These are phyloP conservation scores for Mesocricetus auratus DNA, from an alignment of 2,113 vertebrate genomes.

Conservation along the genomic window DNA sequence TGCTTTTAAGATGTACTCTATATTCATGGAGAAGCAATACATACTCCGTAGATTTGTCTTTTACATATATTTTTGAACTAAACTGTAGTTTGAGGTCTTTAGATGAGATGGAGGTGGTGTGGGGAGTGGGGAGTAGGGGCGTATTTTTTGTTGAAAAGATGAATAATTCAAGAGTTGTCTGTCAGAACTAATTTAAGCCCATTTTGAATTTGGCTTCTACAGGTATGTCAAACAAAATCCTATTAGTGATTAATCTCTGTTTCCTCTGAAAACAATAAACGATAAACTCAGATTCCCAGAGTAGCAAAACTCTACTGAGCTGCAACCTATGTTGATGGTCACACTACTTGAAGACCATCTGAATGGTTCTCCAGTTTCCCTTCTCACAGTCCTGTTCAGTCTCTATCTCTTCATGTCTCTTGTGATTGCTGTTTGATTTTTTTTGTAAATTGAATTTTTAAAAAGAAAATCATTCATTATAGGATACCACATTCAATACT, in stretches of 20 bases:
- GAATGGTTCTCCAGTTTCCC: not conserved
- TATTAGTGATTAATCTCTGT: constrained; percentile 68
- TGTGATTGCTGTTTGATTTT: not conserved
- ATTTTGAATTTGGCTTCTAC: constrained; percentile 76
- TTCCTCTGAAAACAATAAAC: constrained; percentile 27
- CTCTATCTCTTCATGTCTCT: not conserved
- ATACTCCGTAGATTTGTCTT: constrained; percentile 17
- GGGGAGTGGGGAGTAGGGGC: not conserved
- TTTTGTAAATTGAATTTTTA: constrained; percentile 41
- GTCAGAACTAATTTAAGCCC: constrained; percentile 82
- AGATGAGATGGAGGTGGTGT: constrained; percentile 67
- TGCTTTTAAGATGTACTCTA: constrained; percentile 44
- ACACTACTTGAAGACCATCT: not conserved
- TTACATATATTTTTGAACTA: constrained; percentile 66
- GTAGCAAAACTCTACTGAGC: constrained; percentile 49
- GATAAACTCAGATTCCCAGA: not conserved
- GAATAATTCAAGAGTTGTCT: constrained; percentile 83
- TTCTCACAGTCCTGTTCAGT: not conserved
- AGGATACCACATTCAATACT: not conserved
- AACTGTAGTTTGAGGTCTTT: constrained; percentile 69
- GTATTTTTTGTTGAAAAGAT: constrained; percentile 77
- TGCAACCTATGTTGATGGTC: not conserved
- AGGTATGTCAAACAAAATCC: constrained; percentile 74
- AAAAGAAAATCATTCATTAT: not conserved
- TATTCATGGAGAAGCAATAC: constrained; percentile 61